phyloP scores from a whole-genome alignment of 2,797 vertebrate species.

The Pangasius djambal region DNA sequence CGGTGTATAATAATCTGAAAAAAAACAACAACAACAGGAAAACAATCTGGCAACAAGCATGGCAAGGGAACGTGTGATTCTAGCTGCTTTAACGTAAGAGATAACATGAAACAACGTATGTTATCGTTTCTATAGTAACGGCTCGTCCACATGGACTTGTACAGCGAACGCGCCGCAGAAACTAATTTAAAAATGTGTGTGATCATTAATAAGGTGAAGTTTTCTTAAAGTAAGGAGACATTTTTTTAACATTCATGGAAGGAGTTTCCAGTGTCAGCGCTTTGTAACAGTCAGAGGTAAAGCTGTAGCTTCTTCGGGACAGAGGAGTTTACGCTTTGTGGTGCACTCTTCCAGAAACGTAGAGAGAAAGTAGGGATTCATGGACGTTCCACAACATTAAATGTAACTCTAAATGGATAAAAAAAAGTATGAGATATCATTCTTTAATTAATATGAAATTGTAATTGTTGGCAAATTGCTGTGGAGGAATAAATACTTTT shows the following conservation, averaged over 20 bases:
- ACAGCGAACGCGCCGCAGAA: no score
- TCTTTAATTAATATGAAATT: not conserved
- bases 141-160: no score
- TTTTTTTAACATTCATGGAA: not conserved
- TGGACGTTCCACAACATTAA: not conserved
- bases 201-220: not conserved
- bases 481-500: not conserved
- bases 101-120: not conserved
- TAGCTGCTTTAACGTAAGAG: not conserved
- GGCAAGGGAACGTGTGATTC: not conserved
- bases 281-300: no score
- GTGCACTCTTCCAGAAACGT: not conserved
- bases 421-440: not conserved
- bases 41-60: not conserved
- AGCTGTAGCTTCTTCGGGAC: no score
- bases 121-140: not conserved
- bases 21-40: not conserved
- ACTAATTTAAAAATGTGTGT: not conserved
- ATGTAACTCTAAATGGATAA: not conserved
- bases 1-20: not conserved
- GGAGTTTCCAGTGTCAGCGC: not conserved
- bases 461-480: not conserved
- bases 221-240: not conserved
- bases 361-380: not conserved
- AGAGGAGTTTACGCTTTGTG: no score